phyloP scores from a whole-genome alignment of 2,113 vertebrate species.

The Oreochromis aureus region DNA sequence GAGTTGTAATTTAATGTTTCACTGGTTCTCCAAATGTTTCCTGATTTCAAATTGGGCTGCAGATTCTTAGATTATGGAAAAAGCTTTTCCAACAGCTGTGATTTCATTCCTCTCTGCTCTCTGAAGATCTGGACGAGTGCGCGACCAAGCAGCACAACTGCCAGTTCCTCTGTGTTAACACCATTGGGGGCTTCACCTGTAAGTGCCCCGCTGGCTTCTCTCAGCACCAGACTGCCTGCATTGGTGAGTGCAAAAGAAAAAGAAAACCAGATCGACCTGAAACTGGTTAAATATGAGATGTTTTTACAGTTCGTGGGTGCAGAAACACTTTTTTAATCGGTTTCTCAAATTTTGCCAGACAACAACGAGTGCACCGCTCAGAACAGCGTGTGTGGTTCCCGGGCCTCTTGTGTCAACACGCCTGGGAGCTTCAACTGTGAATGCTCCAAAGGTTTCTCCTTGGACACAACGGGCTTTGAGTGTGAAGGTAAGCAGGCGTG shows the following conservation, averaged over 20 bases:
- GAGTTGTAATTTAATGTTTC: background rate
- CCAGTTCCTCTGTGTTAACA: conserved; percentile 93
- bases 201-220: conserved; percentile 89
- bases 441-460: conserved; percentile 85
- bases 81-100: background rate
- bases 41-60: background rate
- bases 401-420: conserved; percentile 81
- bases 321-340: background rate
- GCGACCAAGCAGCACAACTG: conserved; percentile 94
- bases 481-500: conserved; percentile 79
- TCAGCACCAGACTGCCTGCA: conserved; percentile 88
- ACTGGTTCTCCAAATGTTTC: background rate
- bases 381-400: conserved; percentile 76
- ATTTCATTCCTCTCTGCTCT: background rate
- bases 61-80: background rate
- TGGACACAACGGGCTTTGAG: conserved; percentile 78
- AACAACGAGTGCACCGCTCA: conserved; percentile 84
- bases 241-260: conserved; percentile 74
- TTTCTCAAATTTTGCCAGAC: conserved; percentile 64
- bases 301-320: background rate
- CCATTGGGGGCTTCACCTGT: conserved; percentile 87
- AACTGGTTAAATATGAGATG: background rate
- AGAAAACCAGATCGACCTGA: background rate
- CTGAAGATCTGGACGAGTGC: conserved; percentile 89
- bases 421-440: conserved; percentile 91